These are phyloP conservation scores for Agonum fuliginosum DNA, from an alignment of 2,888 invertebrate genomes.

Conservation along the genomic window DNA sequence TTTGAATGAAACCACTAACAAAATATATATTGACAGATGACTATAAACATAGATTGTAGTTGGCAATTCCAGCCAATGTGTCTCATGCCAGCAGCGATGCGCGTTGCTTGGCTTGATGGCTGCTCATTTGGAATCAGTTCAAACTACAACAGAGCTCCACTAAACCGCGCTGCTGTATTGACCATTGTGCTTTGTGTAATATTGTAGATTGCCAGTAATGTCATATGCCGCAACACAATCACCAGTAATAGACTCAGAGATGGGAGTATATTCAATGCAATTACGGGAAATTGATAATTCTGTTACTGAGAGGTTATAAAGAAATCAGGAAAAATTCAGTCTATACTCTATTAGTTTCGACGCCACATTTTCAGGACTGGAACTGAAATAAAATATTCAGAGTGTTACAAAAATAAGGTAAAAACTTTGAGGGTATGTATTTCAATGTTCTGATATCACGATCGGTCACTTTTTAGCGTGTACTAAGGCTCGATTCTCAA, in stretches of 20 bases:
- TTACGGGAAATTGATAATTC: no score
- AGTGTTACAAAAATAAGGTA: no score
- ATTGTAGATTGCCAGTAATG: constrained; percentile 29
- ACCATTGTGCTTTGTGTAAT: neutral
- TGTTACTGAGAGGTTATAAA: no score
- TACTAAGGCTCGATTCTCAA: no score
- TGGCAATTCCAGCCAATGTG: constrained; percentile 28
- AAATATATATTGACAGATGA: constrained; percentile 57
- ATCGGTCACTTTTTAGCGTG: no score
- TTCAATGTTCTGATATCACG: no score
- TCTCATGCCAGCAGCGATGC: neutral
- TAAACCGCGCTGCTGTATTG: constrained; percentile 31
- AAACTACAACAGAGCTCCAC: constrained; percentile 28
- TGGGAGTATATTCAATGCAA: no score
- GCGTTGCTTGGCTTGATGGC: constrained; percentile 42
- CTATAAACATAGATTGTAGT: constrained; percentile 55
- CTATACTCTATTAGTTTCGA: no score
- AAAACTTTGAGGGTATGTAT: no score
- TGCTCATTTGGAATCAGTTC: constrained; percentile 53
- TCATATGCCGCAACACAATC: neutral
- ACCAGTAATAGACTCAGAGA: neutral
- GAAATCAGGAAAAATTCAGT: no score
- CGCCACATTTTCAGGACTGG: no score
- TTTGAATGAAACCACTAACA: constrained; percentile 34
- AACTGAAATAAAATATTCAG: no score